Base-by-base conservation (phyloP, 2,113 vertebrate species). In the Zapus hudsonius region DNA sequence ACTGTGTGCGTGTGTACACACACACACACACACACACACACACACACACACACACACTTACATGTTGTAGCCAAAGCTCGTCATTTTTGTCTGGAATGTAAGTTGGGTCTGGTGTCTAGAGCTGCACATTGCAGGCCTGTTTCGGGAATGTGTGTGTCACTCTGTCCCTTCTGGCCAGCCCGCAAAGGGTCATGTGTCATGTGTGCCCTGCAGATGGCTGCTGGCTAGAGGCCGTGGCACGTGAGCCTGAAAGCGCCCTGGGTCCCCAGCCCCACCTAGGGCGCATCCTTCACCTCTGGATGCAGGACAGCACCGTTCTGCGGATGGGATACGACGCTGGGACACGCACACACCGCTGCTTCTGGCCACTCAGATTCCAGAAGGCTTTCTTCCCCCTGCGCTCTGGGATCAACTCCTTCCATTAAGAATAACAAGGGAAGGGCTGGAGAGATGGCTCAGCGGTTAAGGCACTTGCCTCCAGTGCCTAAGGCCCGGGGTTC, bases 271-370 rank as follows among this genome's bases (percentile, higher is more conserved):
- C 11, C 52, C 7, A 52, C 52, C 89, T 66, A 95, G 90, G 87
- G 80, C 25, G 0, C 38, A 38, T 29, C 89, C 91, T 88, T 82
- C 92, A 84, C 90, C 93, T 92, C 85, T 72, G 75, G n/a, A 40
- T 81, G 78, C 47, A 4, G 59, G 75, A 89, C 59, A 82, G 87
- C 92, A 81, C 44, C 44, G 85, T 40, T 27, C 36, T 90, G 44
- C 57, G 87, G 66, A 66, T 93, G 83, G 95, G 89, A 91, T 73
- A 20, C 52, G 90, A 94, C 94, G 44, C 87, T 76, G 76, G 11
- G 74, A 40, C 73, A 78, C 1, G 72, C 29, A 93, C 83, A 19
- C 82, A 96, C 80, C 94, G 78, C 36, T 63, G 40, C 42, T 95
- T 93, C 79, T 81, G 87, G 17, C 40, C 36, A 52, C 64, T 61